Percentiles rank a stretch among this genome's conserved stretches.
phyloP scores from a whole-genome alignment of 2,797 vertebrate genomes.

The Spatula versicolor region DNA sequence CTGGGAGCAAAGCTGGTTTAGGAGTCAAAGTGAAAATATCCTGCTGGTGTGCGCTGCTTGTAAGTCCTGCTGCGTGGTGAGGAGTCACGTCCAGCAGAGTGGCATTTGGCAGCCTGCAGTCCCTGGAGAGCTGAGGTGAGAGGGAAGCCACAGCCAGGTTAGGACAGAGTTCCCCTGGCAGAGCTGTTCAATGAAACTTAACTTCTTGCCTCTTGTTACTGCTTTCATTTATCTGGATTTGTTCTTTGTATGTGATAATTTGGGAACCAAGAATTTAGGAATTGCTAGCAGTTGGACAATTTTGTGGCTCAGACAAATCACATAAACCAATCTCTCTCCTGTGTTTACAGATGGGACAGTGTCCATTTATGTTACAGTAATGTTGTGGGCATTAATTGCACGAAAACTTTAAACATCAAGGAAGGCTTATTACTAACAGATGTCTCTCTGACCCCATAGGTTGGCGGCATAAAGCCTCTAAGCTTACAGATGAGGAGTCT shows the following conservation, averaged over 20 bases:
- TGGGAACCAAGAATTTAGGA: not conserved
- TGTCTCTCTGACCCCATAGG: not conserved
- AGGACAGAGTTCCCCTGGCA: not conserved
- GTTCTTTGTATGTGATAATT: not conserved
- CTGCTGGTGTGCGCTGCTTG: not conserved
- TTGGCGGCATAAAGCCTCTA: not conserved
- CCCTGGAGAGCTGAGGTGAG: not conserved
- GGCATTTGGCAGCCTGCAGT: not conserved
- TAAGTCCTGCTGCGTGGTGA: not conserved
- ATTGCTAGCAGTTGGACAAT: not conserved
- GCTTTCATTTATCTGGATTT: not conserved
- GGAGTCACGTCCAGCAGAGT: not conserved
- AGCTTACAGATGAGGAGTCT: not conserved
- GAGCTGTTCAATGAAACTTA: not conserved
- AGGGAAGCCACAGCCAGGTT: not conserved
- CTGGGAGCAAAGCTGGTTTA: not conserved
- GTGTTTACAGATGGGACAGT: not conserved
- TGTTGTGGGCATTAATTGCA: not conserved
- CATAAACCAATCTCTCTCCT: not conserved
- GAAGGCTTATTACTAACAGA: not conserved
- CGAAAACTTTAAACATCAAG: not conserved
- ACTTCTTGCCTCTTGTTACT: not conserved
- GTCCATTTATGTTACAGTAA: not conserved
- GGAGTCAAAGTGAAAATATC: not conserved
- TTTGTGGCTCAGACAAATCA: not conserved